Evolutionary conservation across 1,140 invertebrate species (phyloP).

Genomic region (Apolygus lucorum): DNA sequence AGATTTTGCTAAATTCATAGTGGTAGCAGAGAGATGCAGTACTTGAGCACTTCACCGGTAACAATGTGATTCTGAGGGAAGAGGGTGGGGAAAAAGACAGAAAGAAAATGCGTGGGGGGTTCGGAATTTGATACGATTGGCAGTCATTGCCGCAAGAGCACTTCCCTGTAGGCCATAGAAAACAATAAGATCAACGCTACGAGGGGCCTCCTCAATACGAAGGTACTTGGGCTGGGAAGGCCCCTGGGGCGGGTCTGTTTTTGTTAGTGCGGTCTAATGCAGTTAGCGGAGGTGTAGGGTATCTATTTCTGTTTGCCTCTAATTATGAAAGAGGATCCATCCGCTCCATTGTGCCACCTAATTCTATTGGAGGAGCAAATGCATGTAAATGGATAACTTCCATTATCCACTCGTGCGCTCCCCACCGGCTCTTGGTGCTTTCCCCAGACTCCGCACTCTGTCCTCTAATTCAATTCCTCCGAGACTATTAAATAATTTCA

Average conservation of each 20-base stretch:
- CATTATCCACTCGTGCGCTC: conserved; percentile 28
- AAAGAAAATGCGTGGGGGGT: too few species aligned
- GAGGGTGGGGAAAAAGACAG: too few species aligned
- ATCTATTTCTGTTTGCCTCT: conserved; percentile 18
- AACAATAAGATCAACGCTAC: too few species aligned
- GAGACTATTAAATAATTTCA: conserved; percentile 18
- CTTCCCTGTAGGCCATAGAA: too few species aligned
- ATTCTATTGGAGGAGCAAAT: conserved; percentile 26
- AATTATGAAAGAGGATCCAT: conserved; percentile 21
- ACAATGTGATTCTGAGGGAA: too few species aligned
- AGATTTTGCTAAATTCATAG: too few species aligned
- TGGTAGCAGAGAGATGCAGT: too few species aligned
- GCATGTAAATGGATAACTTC: conserved; percentile 31
- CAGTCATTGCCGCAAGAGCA: too few species aligned
- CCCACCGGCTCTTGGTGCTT: not conserved
- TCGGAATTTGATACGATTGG: too few species aligned
- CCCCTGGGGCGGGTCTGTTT: conserved; percentile 9
- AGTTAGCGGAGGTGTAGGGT: conserved; percentile 24
- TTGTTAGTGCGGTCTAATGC: conserved; percentile 19
- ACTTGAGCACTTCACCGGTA: too few species aligned
- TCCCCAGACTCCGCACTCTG: not conserved
- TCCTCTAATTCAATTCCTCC: conserved; percentile 6
- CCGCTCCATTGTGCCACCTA: conserved; percentile 24
- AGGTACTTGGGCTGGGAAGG: conserved; percentile 12
- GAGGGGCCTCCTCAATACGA: too few species aligned